Evolutionary conservation across 1,140 invertebrate genomes (phyloP), one percentile per base, ranked within the genome.

Genomic region (Caenorhabditis tropicalis): DNA sequence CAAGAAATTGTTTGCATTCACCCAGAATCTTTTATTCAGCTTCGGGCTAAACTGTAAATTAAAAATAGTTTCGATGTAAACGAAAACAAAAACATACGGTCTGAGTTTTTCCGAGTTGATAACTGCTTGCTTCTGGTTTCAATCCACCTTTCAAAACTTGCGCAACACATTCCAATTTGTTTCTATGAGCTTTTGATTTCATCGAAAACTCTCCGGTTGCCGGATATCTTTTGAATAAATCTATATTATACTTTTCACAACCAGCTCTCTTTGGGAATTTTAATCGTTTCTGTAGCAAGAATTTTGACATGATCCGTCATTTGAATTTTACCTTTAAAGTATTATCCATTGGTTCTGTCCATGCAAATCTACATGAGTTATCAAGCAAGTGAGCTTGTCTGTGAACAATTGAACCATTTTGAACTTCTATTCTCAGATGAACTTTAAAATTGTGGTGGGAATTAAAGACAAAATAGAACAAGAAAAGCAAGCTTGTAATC

Each of bases 1-100:
- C 1, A 82, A 9, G 24, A 82, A 82, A 16, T 82, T 82, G 51
- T 82, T 39, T 2, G 81, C 81, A 51, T 82, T 82, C 21, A 82
- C 27, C 39, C 49, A 46, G 24, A 82, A 82, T 53, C 29, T 58
- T 12, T 51, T 56, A 16, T 53, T 58, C 2, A 46, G 27, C 43
- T 82, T 43, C 5, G 49, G 65, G 43, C 5, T 21, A n/a, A 74
- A 74, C 65, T 74, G 31, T 36, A 65, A 65, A 36, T 65, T 36
- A 19, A 6, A n/a, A 10, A 74, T 36, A 1, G 10, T 46, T 2
- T 9, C 0, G 43, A 27, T 12, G 36, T 0, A 24, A 19, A 21
- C 24, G 24, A 24, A 24, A 33, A 24, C n/a, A 12, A 43, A n/a
- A 21, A 15, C n/a, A 12, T 10, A 74, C 65, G 10, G 16, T 43